Conservation (phyloP, 1,140 invertebrate genomes). For the Neodiprion fabricii region DNA sequence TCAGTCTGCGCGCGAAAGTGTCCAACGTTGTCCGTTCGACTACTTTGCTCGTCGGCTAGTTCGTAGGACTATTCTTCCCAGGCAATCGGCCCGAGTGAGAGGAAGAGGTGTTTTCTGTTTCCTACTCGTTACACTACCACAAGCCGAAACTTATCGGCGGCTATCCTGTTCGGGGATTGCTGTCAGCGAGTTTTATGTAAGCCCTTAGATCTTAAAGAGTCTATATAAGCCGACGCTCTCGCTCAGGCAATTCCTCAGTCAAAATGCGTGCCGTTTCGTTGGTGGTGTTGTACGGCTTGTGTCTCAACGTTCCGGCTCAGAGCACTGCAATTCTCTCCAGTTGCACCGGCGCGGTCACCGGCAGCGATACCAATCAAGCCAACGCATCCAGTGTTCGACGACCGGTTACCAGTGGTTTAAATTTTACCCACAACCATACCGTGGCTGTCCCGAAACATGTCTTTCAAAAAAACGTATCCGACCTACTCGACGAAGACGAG, state of each 20-base stretch:
- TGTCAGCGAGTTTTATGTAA: neutral
- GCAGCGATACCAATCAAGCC: neutral
- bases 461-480: neutral
- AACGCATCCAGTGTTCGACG: neutral
- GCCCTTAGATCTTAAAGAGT: constrained; percentile 2
- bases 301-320: neutral
- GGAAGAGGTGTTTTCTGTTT: constrained; percentile 5
- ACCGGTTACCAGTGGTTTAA: neutral
- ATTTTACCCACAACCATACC: neutral
- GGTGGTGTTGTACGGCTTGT: neutral
- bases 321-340: neutral
- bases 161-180: neutral
- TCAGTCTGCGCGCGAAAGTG: constrained; percentile 4
- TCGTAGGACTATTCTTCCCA: constrained; percentile 7
- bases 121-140: neutral
- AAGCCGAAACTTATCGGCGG: neutral
- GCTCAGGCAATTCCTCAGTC: neutral
- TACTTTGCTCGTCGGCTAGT: neutral
- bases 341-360: neutral
- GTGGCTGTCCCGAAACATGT: neutral
- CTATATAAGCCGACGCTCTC: constrained; percentile 1
- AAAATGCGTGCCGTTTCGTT: neutral
- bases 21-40: neutral
- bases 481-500: neutral
- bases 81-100: constrained; percentile 3